Conservation (phyloP, 1,140 invertebrate species). For the Cyphomyrmex costatus region DNA sequence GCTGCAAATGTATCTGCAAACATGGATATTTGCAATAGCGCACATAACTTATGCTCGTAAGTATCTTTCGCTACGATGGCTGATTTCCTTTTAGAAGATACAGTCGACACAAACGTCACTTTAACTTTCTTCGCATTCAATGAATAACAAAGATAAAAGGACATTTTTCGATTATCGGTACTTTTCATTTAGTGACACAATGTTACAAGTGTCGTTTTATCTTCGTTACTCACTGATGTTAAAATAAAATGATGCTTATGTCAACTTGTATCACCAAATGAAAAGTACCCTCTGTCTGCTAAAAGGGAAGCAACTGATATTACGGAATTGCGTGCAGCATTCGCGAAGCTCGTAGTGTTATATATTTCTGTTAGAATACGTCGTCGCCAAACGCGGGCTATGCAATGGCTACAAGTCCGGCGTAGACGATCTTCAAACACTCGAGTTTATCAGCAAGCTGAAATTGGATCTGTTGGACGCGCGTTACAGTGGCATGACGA, state of each 20-base stretch:
- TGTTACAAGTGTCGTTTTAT: too few species aligned
- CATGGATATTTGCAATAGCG: slow-evolving; percentile 66
- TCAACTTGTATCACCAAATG: too few species aligned
- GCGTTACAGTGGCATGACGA: slow-evolving; percentile 89
- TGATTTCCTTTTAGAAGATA: too few species aligned
- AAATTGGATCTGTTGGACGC: slow-evolving; percentile 89
- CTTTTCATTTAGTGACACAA: too few species aligned
- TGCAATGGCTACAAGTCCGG: slow-evolving; percentile 90
- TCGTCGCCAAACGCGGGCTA: slow-evolving; percentile 78
- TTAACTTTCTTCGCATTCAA: too few species aligned
- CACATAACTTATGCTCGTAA: slow-evolving; percentile 63
- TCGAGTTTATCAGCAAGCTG: slow-evolving; percentile 93
- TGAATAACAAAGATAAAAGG: too few species aligned
- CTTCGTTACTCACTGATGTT: too few species aligned
- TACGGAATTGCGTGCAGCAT: background rate
- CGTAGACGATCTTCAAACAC: slow-evolving; percentile 92
- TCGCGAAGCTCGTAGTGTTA: background rate
- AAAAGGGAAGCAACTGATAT: background rate
- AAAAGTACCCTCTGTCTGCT: too few species aligned
- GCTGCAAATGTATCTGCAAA: slow-evolving; percentile 68
- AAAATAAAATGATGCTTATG: too few species aligned
- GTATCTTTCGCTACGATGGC: slow-evolving; percentile 31
- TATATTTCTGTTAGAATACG: slow-evolving; percentile 41
- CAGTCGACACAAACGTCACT: too few species aligned
- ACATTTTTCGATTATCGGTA: too few species aligned